A percentile compares a stretch with the other conserved stretches of the same genome.
Evolutionary conservation across 2,888 invertebrate genomes (phyloP).

Genomic region (Nephrotoma flavescens): DNA sequence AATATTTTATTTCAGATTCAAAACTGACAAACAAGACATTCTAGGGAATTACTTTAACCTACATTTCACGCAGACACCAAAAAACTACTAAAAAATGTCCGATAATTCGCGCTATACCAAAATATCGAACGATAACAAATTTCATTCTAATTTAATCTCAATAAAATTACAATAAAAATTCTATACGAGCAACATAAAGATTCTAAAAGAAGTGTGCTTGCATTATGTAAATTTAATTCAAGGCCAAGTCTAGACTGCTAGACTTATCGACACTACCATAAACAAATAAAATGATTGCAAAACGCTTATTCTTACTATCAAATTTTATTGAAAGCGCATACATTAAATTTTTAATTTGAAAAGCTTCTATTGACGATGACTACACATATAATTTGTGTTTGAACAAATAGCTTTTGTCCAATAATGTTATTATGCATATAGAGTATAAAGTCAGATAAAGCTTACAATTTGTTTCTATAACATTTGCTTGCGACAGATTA

Average conservation of each 20-base stretch:
- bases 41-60: no score
- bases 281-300: not conserved
- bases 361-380: not conserved
- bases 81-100: no score
- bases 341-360: not conserved
- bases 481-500: not conserved
- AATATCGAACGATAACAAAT: no score
- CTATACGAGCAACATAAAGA: not conserved
- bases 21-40: no score
- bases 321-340: not conserved
- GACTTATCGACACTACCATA: not conserved
- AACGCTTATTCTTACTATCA: not conserved
- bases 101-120: no score
- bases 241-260: not conserved
- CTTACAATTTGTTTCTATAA: not conserved
- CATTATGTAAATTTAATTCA: not conserved
- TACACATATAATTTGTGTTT: not conserved
- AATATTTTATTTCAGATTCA: no score
- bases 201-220: not conserved
- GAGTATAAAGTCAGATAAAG: not conserved
- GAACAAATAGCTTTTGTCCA: not conserved
- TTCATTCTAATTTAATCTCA: no score
- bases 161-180: not conserved
- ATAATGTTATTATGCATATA: no score
- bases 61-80: no score